Evolutionary conservation across 2,113 vertebrate species (phyloP), one percentile per base, ranked within the genome.

Genomic region (Sus scrofa): DNA sequence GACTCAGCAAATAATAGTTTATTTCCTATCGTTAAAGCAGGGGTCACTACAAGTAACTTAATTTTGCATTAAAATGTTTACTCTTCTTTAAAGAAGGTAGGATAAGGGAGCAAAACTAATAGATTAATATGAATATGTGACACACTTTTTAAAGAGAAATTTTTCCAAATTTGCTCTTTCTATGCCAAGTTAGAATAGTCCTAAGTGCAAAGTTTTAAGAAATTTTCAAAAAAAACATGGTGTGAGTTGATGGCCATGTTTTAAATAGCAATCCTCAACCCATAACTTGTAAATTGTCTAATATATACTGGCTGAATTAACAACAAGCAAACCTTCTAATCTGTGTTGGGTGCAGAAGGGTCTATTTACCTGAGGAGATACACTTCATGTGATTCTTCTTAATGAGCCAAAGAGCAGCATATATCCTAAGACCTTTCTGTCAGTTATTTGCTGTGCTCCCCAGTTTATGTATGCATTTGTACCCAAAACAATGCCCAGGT

Each of bases 121-220:
- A 70, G 27, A 16, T 83, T 68, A 56, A 50, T 65, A 88, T 75
- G 34, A 56, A 24, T 50, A 65, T 74, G 9, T 78, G 77, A 20
- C 54, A 3, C 7, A 56, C 13, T 58, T 65, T 52, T 37, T 73
- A 85, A 96, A 52, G 24, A 58, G 37, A 70, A 62, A 70, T 60
- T 70, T 88, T 68, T 22, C 32, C 44, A 63, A 70, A 71, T 19
- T 54, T 83, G 4, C 4, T 70, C 30, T 94, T 86, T 81, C 20
- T 32, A 83, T 83, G 14, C 13, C 16, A n/a, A 39, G n/a, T 56
- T 54, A 91, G 16, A 84, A 63, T 77, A 78, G 78, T 67, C 44
- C 78, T 89, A 92, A 83, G 56, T 75, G 67, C 26, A 75, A 91
- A 86, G 54, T 56, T 96, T 83, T 87, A 83, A 75, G 34, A 77